Evolutionary conservation across 53 echinoderm and acorn worm species (phyloP).

Genomic region (Pentamera pediparva): DNA sequence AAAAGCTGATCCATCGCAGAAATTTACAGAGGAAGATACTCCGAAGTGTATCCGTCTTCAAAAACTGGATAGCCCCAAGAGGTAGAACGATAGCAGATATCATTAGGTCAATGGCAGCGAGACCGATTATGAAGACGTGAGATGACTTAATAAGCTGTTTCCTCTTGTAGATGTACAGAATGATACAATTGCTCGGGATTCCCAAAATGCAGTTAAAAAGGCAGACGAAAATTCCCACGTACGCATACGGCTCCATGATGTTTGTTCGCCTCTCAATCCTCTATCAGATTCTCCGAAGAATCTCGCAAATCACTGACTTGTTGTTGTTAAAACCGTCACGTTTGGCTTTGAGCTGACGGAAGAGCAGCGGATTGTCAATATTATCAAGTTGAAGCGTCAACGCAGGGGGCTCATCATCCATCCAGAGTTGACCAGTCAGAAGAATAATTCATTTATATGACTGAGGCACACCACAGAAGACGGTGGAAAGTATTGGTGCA

Average conservation of each 20-base stretch:
- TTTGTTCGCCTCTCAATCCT: too few species aligned
- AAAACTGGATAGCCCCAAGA: background rate
- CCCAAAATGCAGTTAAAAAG: background rate
- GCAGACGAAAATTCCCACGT: background rate
- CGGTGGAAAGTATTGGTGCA: too few species aligned
- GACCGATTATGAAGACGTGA: conserved; percentile 20
- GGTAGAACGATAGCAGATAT: background rate
- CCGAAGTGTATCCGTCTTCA: background rate
- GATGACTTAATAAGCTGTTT: background rate
- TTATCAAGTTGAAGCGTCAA: too few species aligned
- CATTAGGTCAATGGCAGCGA: background rate
- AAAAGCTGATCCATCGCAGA: background rate
- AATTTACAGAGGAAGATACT: conserved; percentile 6
- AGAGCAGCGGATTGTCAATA: too few species aligned
- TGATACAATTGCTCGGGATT: background rate
- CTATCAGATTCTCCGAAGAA: too few species aligned
- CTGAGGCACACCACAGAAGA: too few species aligned
- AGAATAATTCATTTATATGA: too few species aligned
- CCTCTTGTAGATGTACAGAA: conserved; percentile 13
- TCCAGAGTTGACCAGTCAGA: too few species aligned
- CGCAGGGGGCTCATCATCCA: too few species aligned
- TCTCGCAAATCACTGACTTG: too few species aligned
- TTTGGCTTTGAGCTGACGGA: too few species aligned
- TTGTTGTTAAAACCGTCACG: too few species aligned
- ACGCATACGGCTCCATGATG: background rate